Evolutionary conservation across 2,797 vertebrate species (phyloP).

Genomic region (Liparis tanakae): DNA sequence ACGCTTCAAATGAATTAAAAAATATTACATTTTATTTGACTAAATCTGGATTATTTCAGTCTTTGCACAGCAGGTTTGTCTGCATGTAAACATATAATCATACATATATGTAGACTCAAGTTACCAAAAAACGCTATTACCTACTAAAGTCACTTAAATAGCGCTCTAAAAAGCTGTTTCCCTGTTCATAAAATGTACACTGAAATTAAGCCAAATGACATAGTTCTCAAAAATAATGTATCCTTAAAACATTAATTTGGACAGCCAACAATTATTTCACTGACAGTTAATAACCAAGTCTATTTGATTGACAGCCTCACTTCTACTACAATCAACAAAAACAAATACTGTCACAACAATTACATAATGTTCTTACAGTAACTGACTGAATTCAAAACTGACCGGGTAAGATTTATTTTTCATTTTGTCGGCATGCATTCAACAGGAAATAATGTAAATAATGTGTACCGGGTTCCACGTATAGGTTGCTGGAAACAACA

Average conservation of each 20-base stretch:
- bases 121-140: not conserved
- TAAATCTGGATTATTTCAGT: not conserved
- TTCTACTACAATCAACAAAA: not conserved
- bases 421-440: not conserved
- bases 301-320: not conserved
- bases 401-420: not conserved
- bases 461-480: not conserved
- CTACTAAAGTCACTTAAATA: not conserved
- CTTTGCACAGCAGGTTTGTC: not conserved
- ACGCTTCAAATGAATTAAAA: not conserved
- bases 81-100: constrained; percentile 1
- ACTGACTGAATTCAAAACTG: not conserved
- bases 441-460: not conserved
- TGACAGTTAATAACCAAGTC: not conserved
- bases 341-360: not conserved
- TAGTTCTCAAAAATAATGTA: not conserved
- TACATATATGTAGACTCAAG: not conserved
- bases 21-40: not conserved
- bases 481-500: not conserved
- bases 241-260: not conserved
- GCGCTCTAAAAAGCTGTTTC: not conserved
- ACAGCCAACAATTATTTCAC: not conserved
- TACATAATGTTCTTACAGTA: not conserved
- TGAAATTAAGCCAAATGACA: not conserved
- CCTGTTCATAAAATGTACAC: not conserved